These are phyloP conservation scores for Athalia rosae DNA, from an alignment of 2,888 invertebrate genomes.

Conservation along the genomic window DNA sequence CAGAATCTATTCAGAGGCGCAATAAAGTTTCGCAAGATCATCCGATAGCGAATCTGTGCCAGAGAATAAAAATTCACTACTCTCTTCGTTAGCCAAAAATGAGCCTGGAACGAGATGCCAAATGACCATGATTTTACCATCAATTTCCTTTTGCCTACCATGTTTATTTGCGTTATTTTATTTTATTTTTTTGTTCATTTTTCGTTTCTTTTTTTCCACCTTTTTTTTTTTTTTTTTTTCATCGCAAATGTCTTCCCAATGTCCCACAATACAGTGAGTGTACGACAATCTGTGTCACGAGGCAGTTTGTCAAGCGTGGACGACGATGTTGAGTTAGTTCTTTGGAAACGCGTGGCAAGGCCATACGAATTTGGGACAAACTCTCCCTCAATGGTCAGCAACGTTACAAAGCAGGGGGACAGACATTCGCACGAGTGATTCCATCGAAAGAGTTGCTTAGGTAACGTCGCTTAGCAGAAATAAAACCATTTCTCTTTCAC, in stretches of 20 bases:
- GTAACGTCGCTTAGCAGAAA: conserved; percentile 52
- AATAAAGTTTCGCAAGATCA: conserved; percentile 20
- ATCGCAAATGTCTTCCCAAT: not conserved
- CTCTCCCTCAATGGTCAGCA: conserved; percentile 43
- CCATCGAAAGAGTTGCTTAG: conserved; percentile 32
- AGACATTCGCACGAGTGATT: conserved; percentile 34
- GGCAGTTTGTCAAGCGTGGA: conserved; percentile 19
- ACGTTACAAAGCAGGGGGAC: not conserved
- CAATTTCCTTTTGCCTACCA: no score
- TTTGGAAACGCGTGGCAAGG: conserved; percentile 7
- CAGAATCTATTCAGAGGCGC: not conserved
- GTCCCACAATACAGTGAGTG: not conserved
- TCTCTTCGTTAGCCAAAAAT: conserved; percentile 18
- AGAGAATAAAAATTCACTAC: conserved; percentile 8
- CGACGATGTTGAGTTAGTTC: not conserved
- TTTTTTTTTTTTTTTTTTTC: not conserved
- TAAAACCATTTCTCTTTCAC: conserved; percentile 54
- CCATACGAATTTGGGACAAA: conserved; percentile 39
- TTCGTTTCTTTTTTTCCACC: not conserved
- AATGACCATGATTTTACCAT: no score
- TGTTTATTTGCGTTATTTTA: not conserved
- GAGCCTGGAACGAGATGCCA: not conserved
- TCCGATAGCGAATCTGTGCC: conserved; percentile 29
- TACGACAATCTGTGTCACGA: conserved; percentile 24
- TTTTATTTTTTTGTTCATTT: not conserved